phyloP scores from a whole-genome alignment of 2,797 vertebrate genomes.

The Tinamus major region DNA sequence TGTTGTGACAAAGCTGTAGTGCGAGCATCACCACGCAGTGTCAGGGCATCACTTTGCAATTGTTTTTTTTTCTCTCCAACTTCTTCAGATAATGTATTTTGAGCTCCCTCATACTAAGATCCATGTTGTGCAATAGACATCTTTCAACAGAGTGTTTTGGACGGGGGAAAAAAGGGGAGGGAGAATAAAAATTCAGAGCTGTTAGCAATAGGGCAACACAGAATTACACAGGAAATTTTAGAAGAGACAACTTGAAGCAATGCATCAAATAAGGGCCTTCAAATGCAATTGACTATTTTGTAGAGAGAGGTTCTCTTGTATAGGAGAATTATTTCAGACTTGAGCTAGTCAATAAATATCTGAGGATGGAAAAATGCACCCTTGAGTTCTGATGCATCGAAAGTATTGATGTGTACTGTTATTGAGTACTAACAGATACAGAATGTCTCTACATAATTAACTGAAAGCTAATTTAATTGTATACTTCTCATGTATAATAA shows the following conservation, averaged over 20 bases:
- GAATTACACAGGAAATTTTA: background rate
- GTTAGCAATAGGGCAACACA: background rate
- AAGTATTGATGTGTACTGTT: background rate
- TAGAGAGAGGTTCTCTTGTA: background rate
- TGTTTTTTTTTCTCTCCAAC: background rate
- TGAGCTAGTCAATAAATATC: background rate
- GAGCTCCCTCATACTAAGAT: background rate
- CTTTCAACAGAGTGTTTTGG: background rate
- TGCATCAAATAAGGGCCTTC: background rate
- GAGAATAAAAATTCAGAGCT: background rate
- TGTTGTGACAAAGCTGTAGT: background rate
- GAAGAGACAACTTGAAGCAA: background rate
- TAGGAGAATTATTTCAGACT: background rate
- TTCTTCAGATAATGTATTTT: background rate
- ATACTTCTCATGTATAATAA: conserved; percentile 5
- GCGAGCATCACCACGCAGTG: background rate
- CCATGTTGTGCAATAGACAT: background rate
- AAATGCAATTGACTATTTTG: background rate
- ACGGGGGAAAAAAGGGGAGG: background rate
- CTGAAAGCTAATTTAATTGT: conserved; percentile 28
- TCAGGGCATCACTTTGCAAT: background rate
- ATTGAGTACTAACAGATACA: background rate
- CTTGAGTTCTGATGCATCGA: background rate
- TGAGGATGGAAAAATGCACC: background rate
- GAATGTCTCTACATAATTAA: background rate